Evolutionary conservation across 2,888 invertebrate species (phyloP), one percentile per base, ranked within the genome.

Genomic region (Hypercompe scribonia): DNA sequence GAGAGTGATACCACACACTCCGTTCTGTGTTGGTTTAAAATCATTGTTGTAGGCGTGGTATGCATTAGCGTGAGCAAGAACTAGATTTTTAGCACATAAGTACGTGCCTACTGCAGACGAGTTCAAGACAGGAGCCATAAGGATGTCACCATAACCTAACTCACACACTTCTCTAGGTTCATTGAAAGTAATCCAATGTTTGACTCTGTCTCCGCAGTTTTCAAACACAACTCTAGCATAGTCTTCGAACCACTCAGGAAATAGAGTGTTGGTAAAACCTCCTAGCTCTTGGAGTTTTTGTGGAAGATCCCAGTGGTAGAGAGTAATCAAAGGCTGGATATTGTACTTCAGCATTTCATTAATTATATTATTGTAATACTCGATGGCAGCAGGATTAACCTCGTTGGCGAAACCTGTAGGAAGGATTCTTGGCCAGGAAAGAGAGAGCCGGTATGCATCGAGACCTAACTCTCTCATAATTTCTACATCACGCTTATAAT

Each of bases 321-420:
- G 88, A 0, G 96, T 96, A 0, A 96, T 91, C 88, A 96, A 90
- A 0, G 97, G 97, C 71, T 92, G 89, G 72, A 97, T 97, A 58
- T 95, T 96, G 78, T 96, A 96, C 34, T 91, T 94, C 0, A 96
- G 74, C 71, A 97, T 92, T 84, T 96, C 96, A 83, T 97, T 88
- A 70, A 97, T 96, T 1, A 97, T 88, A 75, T 95, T 92, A 78
- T 96, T 96, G 89, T 97, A 97, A 88, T 97, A 97, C 31, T 94
- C 90, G 8, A 97, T 90, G 7, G 97, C 96, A 18, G 96, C 93
- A 0, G 96, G 94, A 15, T 96, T 89, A 82, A 97, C 96, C 0
- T 95, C 97, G 77, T 96, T 96, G 61, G 78, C 74, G 74, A 85
- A 79, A 39, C 83, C 85, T 34, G 79, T 83, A 0, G 83, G 83